phyloP scores from a whole-genome alignment of 2,113 vertebrate species.

The Laticauda colubrina region DNA sequence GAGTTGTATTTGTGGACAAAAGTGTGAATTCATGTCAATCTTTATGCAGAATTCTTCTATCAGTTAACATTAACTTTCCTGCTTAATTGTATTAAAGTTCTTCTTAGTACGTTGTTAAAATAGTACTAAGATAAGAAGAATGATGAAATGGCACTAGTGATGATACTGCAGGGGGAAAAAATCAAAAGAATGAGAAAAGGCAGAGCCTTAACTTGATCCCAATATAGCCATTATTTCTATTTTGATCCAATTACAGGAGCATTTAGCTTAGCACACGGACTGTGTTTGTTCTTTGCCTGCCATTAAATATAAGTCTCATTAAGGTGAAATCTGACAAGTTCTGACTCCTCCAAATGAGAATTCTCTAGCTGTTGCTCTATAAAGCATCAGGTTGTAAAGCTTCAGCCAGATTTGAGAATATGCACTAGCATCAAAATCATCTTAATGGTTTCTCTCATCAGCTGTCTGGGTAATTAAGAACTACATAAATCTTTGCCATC shows the following conservation, averaged over 20 bases:
- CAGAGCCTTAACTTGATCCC: conserved; percentile 47
- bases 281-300: conserved; percentile 35
- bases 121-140: not conserved
- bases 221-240: conserved; percentile 29
- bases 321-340: conserved; percentile 59
- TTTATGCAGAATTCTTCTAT: not conserved
- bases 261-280: conserved; percentile 43
- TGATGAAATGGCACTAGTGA: not conserved
- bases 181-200: conserved; percentile 7
- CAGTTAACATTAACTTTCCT: not conserved
- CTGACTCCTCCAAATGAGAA: conserved; percentile 34
- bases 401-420: conserved; percentile 28
- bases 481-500: not conserved
- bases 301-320: conserved; percentile 59
- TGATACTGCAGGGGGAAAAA: not conserved
- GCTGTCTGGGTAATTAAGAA: conserved; percentile 24
- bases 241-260: conserved; percentile 54
- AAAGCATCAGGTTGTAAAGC: conserved; percentile 40
- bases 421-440: conserved; percentile 17
- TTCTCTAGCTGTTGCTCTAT: conserved; percentile 42
- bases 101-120: not conserved
- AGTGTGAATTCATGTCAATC: not conserved
- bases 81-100: not conserved
- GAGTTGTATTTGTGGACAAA: not conserved
- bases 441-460: conserved; percentile 23